Evolutionary conservation across 2,113 vertebrate genomes (phyloP).

Genomic region (Struthidea cinerea): DNA sequence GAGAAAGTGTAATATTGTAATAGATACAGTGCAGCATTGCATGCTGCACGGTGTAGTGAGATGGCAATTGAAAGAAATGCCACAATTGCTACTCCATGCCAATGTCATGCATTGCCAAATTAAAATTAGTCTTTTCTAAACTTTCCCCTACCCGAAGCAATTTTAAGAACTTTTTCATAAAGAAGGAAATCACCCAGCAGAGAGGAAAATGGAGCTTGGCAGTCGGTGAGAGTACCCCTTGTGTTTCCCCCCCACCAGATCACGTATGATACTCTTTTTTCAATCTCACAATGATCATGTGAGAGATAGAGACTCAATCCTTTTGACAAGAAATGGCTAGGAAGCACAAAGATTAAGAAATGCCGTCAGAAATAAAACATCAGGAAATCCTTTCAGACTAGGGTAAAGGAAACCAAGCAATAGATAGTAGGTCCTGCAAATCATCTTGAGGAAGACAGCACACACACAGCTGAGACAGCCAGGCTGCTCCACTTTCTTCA

Average conservation of each 20-base stretch:
- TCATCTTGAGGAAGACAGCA: background rate
- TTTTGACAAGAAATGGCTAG: background rate
- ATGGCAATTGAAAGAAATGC: background rate
- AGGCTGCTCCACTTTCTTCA: background rate
- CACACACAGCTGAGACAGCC: background rate
- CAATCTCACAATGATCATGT: background rate
- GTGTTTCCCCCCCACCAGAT: rapidly evolving
- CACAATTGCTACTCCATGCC: background rate
- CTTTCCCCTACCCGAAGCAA: background rate
- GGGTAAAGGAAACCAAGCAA: background rate
- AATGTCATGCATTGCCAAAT: background rate
- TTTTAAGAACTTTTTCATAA: background rate
- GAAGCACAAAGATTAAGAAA: background rate
- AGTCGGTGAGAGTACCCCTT: background rate
- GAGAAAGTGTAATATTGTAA: background rate
- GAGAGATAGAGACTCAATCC: background rate
- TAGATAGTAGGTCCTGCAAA: background rate
- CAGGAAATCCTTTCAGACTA: background rate
- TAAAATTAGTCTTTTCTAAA: background rate
- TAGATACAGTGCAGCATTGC: background rate
- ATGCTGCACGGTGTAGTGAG: background rate
- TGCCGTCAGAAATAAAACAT: background rate
- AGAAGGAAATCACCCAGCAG: background rate
- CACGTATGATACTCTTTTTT: background rate
- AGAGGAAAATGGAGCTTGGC: background rate